Conservation (phyloP, 2,113 vertebrate genomes). For the Andinoacara biseriatus region DNA sequence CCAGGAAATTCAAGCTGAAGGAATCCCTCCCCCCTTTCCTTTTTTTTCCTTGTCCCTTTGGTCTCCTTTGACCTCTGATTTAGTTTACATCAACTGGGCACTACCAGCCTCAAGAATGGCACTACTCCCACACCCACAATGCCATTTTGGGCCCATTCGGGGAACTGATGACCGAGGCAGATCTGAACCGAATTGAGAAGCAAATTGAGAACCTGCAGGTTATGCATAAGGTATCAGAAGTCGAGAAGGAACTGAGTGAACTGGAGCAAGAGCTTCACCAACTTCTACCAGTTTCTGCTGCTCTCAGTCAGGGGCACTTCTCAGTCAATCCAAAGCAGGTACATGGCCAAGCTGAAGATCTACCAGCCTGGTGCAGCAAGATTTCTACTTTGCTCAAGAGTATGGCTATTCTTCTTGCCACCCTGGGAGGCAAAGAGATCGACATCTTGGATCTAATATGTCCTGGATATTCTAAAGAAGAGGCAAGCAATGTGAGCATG, state of each 20-base stretch:
- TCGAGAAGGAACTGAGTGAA: constrained; percentile 85
- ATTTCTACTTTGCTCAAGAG: constrained; percentile 86
- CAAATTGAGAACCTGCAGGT: constrained; percentile 96
- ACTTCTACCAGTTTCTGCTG: constrained; percentile 83
- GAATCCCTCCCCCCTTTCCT: constrained; percentile 76
- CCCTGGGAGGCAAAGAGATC: constrained; percentile 82
- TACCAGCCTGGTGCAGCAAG: constrained; percentile 86
- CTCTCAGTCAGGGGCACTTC: constrained; percentile 81
- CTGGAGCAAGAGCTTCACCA: constrained; percentile 86
- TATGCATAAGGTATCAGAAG: constrained; percentile 88
- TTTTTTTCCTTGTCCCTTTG: constrained; percentile 65
- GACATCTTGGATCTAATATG: constrained; percentile 82
- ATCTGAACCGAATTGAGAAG: constrained; percentile 90
- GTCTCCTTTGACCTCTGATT: constrained; percentile 82
- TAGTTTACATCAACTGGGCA: constrained; percentile 87
- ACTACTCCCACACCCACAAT: constrained; percentile 83
- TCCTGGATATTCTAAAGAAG: constrained; percentile 64
- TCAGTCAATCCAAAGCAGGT: constrained; percentile 87
- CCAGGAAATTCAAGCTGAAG: constrained; percentile 78
- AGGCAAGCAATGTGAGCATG: constrained; percentile 47
- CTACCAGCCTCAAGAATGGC: constrained; percentile 87
- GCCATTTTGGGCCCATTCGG: constrained; percentile 89
- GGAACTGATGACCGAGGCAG: constrained; percentile 91
- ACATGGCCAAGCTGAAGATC: constrained; percentile 85
- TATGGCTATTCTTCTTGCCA: constrained; percentile 84